phyloP scores from a whole-genome alignment of 2,888 invertebrate species.

The Entomobrya proxima region DNA sequence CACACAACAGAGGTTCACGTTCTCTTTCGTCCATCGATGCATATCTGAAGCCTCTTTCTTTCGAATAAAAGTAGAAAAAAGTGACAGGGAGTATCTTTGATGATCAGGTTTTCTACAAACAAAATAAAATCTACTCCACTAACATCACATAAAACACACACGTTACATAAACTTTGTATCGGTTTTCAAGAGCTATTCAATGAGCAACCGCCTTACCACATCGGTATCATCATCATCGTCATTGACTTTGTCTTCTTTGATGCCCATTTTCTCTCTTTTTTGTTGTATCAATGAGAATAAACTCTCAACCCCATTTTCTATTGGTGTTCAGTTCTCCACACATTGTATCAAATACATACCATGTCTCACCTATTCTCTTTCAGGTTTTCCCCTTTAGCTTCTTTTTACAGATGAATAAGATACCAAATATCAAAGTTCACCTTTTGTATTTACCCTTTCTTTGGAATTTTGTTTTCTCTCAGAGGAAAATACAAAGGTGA shows the following conservation, averaged over 20 bases:
- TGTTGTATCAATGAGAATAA: not conserved
- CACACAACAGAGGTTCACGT: not conserved
- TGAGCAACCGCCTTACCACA: conserved; percentile 3
- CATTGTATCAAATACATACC: not conserved
- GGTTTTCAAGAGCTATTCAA: conserved; percentile 16
- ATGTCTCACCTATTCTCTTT: conserved; percentile 1
- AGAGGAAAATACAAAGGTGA: too few relatives aligned
- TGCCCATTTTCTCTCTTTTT: not conserved
- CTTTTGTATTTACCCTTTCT: not conserved
- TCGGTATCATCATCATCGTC: not conserved
- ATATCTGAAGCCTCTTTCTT: not conserved
- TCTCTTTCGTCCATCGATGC: not conserved
- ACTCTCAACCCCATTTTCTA: too few relatives aligned
- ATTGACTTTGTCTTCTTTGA: not conserved
- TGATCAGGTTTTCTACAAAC: not conserved
- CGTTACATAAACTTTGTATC: too few relatives aligned
- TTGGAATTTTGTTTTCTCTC: not conserved
- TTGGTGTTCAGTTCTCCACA: not conserved
- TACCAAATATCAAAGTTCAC: not conserved
- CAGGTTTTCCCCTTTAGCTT: not conserved
- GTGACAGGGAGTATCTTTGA: conserved; percentile 16
- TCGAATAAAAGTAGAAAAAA: not conserved
- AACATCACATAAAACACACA: not conserved
- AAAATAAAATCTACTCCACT: too few relatives aligned
- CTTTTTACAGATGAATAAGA: not conserved